Conservation (phyloP, 2,888 invertebrate species). For the Macrophya annulata region DNA sequence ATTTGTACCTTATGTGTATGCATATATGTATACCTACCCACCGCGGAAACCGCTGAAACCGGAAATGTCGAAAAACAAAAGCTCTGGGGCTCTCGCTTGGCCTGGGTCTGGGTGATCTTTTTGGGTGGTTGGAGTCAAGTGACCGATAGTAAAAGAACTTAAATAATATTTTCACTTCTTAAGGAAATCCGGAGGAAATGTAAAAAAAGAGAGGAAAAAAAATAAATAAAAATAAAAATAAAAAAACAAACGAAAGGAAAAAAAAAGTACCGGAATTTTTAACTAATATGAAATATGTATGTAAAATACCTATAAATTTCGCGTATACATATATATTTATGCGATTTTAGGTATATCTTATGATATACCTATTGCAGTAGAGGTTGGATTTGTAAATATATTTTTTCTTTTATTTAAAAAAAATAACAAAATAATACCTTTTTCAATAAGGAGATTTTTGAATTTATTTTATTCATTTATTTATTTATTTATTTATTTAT, state of each 20-base stretch:
- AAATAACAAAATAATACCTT: neutral
- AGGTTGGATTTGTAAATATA: neutral
- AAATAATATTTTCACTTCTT: neutral
- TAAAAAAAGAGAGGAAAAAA: too few species aligned
- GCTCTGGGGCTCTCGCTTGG: neutral
- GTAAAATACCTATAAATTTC: neutral
- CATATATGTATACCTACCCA: neutral
- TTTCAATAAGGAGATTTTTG: neutral
- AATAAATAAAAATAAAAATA: too few species aligned
- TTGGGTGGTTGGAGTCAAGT: neutral
- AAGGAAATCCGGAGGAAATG: neutral
- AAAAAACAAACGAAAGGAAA: too few species aligned
- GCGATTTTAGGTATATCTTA: neutral
- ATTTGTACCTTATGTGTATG: neutral
- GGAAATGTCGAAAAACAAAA: conserved; percentile 24
- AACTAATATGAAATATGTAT: neutral
- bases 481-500: neutral
- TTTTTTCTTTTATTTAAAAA: neutral
- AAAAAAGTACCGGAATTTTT: neutral
- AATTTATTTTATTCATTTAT: neutral
- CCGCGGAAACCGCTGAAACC: neutral
- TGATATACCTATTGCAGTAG: neutral
- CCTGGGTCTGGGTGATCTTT: neutral
- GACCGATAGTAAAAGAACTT: conserved; percentile 5
- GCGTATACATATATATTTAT: neutral